Base-by-base conservation (phyloP, 2,797 vertebrate species). In the Pelodytes ibericus region DNA sequence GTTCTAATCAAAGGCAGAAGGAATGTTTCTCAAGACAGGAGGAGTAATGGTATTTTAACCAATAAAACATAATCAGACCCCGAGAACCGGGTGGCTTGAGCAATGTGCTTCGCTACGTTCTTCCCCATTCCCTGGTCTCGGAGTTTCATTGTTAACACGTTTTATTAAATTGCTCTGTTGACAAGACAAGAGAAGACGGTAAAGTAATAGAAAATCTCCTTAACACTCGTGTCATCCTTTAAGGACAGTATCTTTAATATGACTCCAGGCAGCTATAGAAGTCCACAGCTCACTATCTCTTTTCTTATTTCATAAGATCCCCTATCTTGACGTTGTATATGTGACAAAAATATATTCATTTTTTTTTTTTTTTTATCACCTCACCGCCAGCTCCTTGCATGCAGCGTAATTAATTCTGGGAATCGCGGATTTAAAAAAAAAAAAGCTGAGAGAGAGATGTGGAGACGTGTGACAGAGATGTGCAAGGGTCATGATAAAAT, bases 221-320 rank as follows among this genome's bases (percentile, higher is more conserved):
- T 77, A 77, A 66, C 75, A 58, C 60, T 77, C 26, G 56, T 77
- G 61, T 72, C 68, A 71, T 65, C 66, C 68, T 58, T 66, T 57
- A 51, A 77, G 61, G 68, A 66, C 68, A 77, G 68, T 65, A 77
- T 77, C 75, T 77, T 65, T 77, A 59, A 77, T 65, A 71, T 77
- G 51, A 36, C 61, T 71, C 22, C 53, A 47, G 22, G 44, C 22
- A 58, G 61, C 61, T 66, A 36, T 59, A 39, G 61, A 71, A 47
- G 25, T 39, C 36, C 24, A 65, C 20, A 26, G 61, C 49, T 77
- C 61, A 65, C 16, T 44, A 60, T 41, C 60, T 71, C 74, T 41
- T 77, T 77, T n/a, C n/a, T 77, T 71, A 77, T 77, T 57, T 71
- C 49, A 71, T 58, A 76, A 70, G 74, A 76, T 76, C 58, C 20